These are phyloP conservation scores for Micronisus gabar DNA, from an alignment of 2,113 vertebrate genomes.

Conservation along the genomic window DNA sequence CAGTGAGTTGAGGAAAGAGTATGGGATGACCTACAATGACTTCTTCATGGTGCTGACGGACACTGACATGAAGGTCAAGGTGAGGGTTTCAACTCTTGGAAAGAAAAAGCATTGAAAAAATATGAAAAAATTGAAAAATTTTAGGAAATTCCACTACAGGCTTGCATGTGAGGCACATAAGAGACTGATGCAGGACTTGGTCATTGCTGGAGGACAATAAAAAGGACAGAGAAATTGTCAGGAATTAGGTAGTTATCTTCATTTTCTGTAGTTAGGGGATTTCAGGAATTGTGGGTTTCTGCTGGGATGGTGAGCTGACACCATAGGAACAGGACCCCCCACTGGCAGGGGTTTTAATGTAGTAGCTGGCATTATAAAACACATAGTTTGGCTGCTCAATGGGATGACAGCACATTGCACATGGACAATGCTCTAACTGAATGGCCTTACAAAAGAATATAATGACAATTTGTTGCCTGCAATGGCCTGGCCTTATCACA, in stretches of 20 bases:
- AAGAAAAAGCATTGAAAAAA: neutral
- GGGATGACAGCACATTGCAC: neutral
- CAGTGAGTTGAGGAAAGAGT: conserved; percentile 90
- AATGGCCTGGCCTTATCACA: neutral
- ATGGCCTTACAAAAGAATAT: neutral
- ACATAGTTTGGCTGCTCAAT: neutral
- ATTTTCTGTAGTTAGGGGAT: neutral
- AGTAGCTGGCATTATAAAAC: neutral
- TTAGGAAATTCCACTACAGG: neutral
- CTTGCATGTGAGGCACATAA: neutral
- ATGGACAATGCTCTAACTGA: neutral
- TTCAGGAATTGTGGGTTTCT: neutral
- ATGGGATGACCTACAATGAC: conserved; percentile 91
- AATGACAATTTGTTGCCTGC: neutral
- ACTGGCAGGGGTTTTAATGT: neutral
- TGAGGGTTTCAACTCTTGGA: conserved; percentile 25
- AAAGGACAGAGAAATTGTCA: neutral
- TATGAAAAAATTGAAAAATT: neutral
- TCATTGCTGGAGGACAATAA: neutral
- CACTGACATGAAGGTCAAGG: conserved; percentile 92
- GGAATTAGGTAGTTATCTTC: neutral
- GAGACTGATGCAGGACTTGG: neutral
- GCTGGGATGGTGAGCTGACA: neutral
- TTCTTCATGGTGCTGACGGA: conserved; percentile 98
- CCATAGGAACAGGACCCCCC: neutral